Evolutionary conservation across 2,113 vertebrate genomes (phyloP).

Genomic region (Mesitornis unicolor): DNA sequence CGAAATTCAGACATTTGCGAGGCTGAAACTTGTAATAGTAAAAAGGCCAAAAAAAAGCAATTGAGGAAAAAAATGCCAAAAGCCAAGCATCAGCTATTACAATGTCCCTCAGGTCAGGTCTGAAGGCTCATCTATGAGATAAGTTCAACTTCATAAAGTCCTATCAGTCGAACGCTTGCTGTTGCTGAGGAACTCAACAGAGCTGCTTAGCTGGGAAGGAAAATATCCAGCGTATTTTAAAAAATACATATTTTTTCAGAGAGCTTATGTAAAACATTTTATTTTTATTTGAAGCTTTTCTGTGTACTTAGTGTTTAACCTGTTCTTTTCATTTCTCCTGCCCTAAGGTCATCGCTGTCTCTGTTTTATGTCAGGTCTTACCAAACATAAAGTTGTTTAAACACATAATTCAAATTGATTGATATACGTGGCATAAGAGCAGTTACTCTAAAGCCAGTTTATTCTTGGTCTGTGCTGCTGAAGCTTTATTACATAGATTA

Average conservation of each 20-base stretch:
- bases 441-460: neutral
- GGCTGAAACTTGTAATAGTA: neutral
- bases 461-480: neutral
- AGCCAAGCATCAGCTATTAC: neutral
- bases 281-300: neutral
- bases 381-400: neutral
- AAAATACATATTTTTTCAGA: neutral
- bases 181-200: neutral
- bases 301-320: neutral
- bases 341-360: neutral
- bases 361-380: neutral
- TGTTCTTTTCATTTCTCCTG: neutral
- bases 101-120: neutral
- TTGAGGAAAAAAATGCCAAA: neutral
- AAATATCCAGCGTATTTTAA: neutral
- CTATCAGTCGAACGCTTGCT: neutral
- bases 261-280: neutral
- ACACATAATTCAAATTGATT: neutral
- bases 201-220: neutral
- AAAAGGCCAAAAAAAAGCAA: neutral
- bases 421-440: fast-evolving
- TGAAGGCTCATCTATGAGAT: neutral
- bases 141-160: neutral
- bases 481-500: neutral
- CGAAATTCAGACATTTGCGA: fast-evolving